Conservation (phyloP, 2,888 invertebrate genomes). For the Catocala fraxini region DNA sequence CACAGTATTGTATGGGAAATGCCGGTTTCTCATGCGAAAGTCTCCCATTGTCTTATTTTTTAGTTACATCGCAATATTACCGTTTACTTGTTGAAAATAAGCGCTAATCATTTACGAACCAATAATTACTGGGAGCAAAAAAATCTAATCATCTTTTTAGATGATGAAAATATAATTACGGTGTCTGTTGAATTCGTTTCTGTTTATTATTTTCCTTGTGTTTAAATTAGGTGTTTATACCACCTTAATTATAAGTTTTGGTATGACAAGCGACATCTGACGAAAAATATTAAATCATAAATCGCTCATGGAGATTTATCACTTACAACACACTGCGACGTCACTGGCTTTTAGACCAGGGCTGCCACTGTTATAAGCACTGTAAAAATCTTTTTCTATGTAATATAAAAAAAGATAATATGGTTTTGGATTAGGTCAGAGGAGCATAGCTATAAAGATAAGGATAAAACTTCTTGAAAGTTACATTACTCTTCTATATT, state of each 20-base stretch:
- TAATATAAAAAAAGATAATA: no score
- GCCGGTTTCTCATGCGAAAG: slow-evolving; percentile 83
- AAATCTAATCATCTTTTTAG: no score
- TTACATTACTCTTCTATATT: no score
- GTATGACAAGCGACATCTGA: slow-evolving; percentile 15
- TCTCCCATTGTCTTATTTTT: slow-evolving; percentile 63
- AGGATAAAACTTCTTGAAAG: no score
- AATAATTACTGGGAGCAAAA: slow-evolving; percentile 1
- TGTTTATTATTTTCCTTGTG: slow-evolving; percentile 10
- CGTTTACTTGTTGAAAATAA: slow-evolving; percentile 41
- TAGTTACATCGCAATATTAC: slow-evolving; percentile 52
- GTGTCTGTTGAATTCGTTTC: slow-evolving; percentile 8
- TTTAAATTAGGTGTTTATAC: background rate
- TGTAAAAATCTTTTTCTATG: no score
- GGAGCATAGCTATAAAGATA: no score
- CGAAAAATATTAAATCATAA: slow-evolving; percentile 43
- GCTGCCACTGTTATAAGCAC: slow-evolving; percentile 10
- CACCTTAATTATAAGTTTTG: background rate
- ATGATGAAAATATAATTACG: slow-evolving; percentile 4
- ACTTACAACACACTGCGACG: slow-evolving; percentile 26
- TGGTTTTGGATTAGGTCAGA: no score
- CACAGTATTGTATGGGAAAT: slow-evolving; percentile 78
- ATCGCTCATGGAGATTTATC: slow-evolving; percentile 45
- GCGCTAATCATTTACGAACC: slow-evolving; percentile 31
- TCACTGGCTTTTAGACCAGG: slow-evolving; percentile 31